Conservation (phyloP, 2,797 vertebrate genomes). For the Pagetopsis macropterus region DNA sequence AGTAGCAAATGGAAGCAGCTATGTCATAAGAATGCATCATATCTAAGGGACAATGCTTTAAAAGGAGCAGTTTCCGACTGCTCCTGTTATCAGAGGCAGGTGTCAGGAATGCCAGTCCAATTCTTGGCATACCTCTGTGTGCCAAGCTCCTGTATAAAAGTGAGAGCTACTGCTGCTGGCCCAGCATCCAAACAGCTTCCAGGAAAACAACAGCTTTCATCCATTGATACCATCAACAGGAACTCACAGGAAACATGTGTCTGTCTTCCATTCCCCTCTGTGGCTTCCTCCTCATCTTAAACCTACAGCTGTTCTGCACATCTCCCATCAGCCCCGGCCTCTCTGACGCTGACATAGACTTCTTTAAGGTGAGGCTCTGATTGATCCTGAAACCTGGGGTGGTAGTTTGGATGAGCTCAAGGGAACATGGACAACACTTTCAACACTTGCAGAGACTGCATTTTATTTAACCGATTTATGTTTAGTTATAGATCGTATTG, state of each 20-base stretch:
- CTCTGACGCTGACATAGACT: conserved; percentile 72
- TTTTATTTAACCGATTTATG: neutral
- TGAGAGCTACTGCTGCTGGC: conserved; percentile 29
- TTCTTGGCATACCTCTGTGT: conserved; percentile 78
- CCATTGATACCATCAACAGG: conserved; percentile 14
- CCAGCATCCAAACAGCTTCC: conserved; percentile 53
- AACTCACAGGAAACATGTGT: conserved; percentile 65
- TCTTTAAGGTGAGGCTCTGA: conserved; percentile 76
- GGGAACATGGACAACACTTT: neutral
- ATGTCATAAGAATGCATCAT: conserved; percentile 70
- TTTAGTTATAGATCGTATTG: neutral
- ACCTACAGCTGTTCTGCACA: conserved; percentile 56
- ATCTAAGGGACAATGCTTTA: conserved; percentile 78
- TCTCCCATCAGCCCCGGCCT: conserved; percentile 66
- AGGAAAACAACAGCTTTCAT: conserved; percentile 22
- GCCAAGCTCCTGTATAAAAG: conserved; percentile 80
- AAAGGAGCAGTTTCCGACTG: conserved; percentile 84
- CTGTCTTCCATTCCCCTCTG: conserved; percentile 52
- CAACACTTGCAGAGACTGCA: neutral
- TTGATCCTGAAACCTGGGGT: neutral
- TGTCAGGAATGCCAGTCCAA: conserved; percentile 81
- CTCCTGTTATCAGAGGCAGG: conserved; percentile 80
- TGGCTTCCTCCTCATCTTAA: conserved; percentile 72
- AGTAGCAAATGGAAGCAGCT: conserved; percentile 51
- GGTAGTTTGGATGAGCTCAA: neutral